Evolutionary conservation across 2,113 vertebrate genomes (phyloP).

Genomic region (Dipodomys merriami): DNA sequence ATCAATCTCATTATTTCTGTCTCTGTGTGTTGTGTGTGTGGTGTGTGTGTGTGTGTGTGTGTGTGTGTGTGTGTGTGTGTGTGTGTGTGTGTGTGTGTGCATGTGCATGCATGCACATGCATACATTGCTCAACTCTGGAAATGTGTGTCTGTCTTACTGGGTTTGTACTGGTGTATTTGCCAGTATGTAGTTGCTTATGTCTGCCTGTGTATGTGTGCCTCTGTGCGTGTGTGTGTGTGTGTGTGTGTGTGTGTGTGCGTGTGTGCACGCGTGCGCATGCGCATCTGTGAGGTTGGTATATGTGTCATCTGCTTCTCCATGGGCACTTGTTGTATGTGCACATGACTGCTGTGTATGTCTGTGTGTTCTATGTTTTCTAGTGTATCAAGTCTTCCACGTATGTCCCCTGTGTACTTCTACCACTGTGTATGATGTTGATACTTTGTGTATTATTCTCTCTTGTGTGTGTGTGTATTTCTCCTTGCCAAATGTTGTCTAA

Average conservation of each 20-base stretch:
- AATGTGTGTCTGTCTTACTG: neutral
- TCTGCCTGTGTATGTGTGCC: neutral
- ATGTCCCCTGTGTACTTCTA: neutral
- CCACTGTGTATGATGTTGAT: neutral
- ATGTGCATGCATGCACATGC: neutral
- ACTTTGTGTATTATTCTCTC: neutral
- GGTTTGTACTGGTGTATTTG: neutral
- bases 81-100: neutral
- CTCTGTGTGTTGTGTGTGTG: neutral
- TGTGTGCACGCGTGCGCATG: too few species aligned
- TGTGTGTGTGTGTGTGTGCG: neutral
- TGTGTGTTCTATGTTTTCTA: neutral
- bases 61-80: neutral
- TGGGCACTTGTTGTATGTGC: neutral
- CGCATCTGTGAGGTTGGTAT: neutral
- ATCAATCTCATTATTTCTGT: neutral
- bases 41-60: neutral
- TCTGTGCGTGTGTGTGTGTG: too few species aligned
- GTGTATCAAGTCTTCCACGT: neutral
- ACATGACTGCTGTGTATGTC: neutral
- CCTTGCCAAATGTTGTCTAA: neutral
- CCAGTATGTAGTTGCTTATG: neutral
- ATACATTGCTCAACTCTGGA: neutral
- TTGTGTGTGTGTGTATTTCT: neutral
- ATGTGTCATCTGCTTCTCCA: neutral